Evolutionary conservation across 2,113 vertebrate species (phyloP), one percentile per base, ranked within the genome.

Genomic region (Phoxinus phoxinus): DNA sequence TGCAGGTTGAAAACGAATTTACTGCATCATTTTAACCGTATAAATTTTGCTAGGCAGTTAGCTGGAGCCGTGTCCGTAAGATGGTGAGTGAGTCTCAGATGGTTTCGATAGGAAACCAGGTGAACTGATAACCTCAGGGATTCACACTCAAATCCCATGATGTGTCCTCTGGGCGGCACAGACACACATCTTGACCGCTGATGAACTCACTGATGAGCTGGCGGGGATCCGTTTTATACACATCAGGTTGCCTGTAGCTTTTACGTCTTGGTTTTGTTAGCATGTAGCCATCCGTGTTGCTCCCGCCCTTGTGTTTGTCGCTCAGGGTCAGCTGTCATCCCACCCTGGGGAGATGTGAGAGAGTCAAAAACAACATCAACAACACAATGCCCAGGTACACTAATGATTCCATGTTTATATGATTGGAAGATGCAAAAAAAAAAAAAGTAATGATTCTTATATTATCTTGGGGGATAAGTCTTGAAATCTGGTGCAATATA

Each of bases 91-190:
- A 44, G 41, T 79, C 86, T 90, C 91, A 90, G 85, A 89, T 89
- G 90, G 87, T 84, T 92, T 78, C 85, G 69, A 86, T 88, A 84
- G 71, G 51, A 56, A 83, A 69, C 32, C 80, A 78, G 84, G 84
- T 87, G 84, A 88, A 84, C 84, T 82, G 84, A 84, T 87, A 86
- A 89, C 87, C 89, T 86, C 67, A 25, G 85, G 86, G 89, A 88
- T 87, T 86, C 81, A 69, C 44, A 37, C 30, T 37, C 59, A 87
- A 76, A 83, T 81, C 80, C 76, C 75, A 63, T 27, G 63, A 58
- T 61, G 83, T 35, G 63, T 84, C 75, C 56, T 75, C 67, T 71
- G 85, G 79, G 59, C 21, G 44, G 67, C 30, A 61, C 41, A 46
- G 81, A 48, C 53, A 71, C 63, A 73, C 73, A 87, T 69, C 84